Base-by-base conservation (phyloP, 2,113 vertebrate species). In the Pachypanchax playfairii region DNA sequence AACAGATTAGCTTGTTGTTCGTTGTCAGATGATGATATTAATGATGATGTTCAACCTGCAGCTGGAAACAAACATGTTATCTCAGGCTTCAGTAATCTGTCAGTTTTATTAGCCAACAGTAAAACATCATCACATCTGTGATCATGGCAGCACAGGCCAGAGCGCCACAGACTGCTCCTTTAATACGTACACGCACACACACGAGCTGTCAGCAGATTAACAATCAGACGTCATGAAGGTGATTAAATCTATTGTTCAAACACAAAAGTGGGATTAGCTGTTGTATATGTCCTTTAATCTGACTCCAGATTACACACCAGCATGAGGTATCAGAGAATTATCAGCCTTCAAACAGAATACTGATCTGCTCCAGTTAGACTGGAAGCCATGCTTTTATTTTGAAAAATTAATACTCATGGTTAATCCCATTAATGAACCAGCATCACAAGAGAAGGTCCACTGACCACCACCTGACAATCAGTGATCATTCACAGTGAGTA, bases 221-320 rank as follows among this genome's bases (percentile, higher is more conserved):
- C 21, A 52, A 29, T n/a, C 26, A 49, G 35, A 9, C 4, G 5
- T 22, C 26, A 13, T 17, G 6, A 7, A 13, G 29, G 42, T 71
- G 52, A 73, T 61, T 73, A 69, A 36, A 60, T 28, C 28, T 12
- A 9, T 36, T 13, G 64, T 25, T 42, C 61, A 51, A 52, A 57
- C 39, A 66, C 55, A 47, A 50, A 62, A 28, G 54, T 65, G 77
- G 65, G 62, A 70, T 73, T 70, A 76, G 11, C 6, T 2, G 31
- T 17, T 35, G 68, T 48, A 41, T 42, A 46, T 47, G 36, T 70
- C 47, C 65, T 28, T 31, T 81, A 77, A 73, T 74, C 74, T 52
- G 41, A 67, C 48, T 53, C n/a, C 61, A 53, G 39, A 69, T 65
- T 54, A 65, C 66, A 73, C 42, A 49, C 8, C n/a, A 46, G 22